These are phyloP conservation scores for Serrognathus titanus DNA, from an alignment of 2,888 invertebrate genomes.

Conservation along the genomic window DNA sequence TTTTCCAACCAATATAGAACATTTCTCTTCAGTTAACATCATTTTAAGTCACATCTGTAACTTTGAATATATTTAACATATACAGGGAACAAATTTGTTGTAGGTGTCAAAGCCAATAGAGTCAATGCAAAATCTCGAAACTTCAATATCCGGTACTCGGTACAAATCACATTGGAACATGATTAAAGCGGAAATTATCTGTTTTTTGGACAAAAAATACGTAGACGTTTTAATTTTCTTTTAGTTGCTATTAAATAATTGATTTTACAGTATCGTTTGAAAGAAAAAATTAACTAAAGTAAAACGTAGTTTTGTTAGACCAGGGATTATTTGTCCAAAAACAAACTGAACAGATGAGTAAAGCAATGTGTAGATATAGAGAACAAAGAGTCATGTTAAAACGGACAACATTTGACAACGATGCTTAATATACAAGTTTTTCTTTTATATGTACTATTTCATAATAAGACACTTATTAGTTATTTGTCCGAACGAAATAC, in stretches of 20 bases:
- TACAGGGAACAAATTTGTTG: slow-evolving; percentile 4
- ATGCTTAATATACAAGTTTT: slow-evolving; percentile 23
- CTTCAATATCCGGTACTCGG: slow-evolving; percentile 2
- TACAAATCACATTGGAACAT: slow-evolving; percentile 13
- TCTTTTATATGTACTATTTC: slow-evolving; percentile 27
- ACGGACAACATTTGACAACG: slow-evolving; percentile 25
- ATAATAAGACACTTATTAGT: slow-evolving; percentile 37
- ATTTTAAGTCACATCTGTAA: too few relatives aligned
- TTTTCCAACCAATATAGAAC: too few relatives aligned
- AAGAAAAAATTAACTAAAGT: not conserved
- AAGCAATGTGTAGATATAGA: slow-evolving; percentile 17
- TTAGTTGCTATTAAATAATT: too few relatives aligned
- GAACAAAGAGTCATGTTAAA: slow-evolving; percentile 7
- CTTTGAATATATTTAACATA: not conserved
- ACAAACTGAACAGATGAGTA: slow-evolving; percentile 18
- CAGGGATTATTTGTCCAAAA: not conserved
- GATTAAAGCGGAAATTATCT: slow-evolving; percentile 7
- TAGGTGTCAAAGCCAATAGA: slow-evolving; percentile 1
- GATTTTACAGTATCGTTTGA: not conserved
- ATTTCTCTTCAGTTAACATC: too few relatives aligned
- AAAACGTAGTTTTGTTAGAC: not conserved
- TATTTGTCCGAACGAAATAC: slow-evolving; percentile 29
- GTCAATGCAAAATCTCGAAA: slow-evolving; percentile 5
- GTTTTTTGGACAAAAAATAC: not conserved
- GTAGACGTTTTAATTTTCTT: not conserved